Base-by-base conservation (phyloP, 2,797 vertebrate species). In the Pyrocephalus nanus region DNA sequence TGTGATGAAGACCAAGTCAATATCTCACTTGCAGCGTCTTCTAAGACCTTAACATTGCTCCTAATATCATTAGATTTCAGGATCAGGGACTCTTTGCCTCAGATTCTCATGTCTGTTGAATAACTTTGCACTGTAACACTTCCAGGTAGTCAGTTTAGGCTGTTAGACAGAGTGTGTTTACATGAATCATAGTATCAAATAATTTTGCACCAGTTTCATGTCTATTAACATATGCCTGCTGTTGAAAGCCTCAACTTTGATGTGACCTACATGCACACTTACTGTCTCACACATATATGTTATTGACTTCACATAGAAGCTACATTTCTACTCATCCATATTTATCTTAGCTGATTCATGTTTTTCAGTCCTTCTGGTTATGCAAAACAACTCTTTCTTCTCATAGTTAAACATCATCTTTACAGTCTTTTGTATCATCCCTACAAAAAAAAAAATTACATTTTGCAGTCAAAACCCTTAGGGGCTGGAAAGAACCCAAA, bases 401-500 rank as follows among this genome's bases (percentile, higher is more conserved):
- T 65, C 30, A 18, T 27, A 64, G n/a, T 67, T 79, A 91, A 91
- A 83, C 50, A 81, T 40, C 36, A 83, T 66, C 61, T 92, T 94
- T 87, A 62, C 48, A 87, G 71, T 43, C 26, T 71, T 80, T 93
- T 79, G 27, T 69, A 86, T 77, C 20, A 54, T 88, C 40, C 18
- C 12, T 80, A 91, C 27, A 12, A 86, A 80, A 25, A 91, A 14
- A 86, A 80, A 25, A 91, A 25, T 83, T 88, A 54, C 36, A 62
- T 95, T 95, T 93, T 95, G 47, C 75, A 88, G 85, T 88, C 47
- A 86, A 86, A 75, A 47, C 76, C 87, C 88, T 90, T 79, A 88
- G 93, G 88, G 82, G 47, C 62, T 96, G 94, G 95, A 95, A 95
- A 84, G 43, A 84, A 78, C 79, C 85, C 94, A 96, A 95, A 86